A percentile compares a stretch with the other conserved stretches of the same genome.
Evolutionary conservation across 2,888 invertebrate genomes (phyloP).

Genomic region (Unio delphinus): DNA sequence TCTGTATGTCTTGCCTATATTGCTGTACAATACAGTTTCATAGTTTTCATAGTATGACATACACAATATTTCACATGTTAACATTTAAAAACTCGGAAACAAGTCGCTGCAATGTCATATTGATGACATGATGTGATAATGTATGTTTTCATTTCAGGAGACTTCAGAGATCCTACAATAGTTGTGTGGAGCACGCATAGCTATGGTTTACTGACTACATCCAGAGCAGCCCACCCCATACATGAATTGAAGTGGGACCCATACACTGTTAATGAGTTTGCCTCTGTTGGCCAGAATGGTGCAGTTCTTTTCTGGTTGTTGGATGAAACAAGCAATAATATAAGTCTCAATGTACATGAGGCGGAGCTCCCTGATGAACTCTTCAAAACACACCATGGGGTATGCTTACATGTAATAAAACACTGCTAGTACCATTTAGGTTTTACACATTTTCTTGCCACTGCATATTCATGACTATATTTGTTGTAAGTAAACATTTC

Average conservation of each 20-base stretch:
- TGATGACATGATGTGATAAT: not conserved
- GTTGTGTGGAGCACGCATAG: constrained; percentile 65
- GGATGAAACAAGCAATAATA: constrained; percentile 58
- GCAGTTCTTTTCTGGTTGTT: constrained; percentile 67
- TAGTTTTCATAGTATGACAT: too few species aligned
- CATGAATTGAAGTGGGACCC: constrained; percentile 68
- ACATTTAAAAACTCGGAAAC: not conserved
- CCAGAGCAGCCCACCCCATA: constrained; percentile 59
- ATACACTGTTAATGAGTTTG: constrained; percentile 67
- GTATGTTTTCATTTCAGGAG: constrained; percentile 48
- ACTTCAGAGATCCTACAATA: constrained; percentile 63
- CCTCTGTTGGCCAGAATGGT: constrained; percentile 63
- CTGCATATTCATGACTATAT: too few species aligned
- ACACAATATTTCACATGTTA: not conserved
- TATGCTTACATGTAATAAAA: constrained; percentile 8
- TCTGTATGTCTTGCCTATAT: too few species aligned
- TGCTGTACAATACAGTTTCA: too few species aligned
- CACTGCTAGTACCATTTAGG: too few species aligned
- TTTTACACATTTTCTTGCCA: too few species aligned
- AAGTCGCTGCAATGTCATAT: not conserved
- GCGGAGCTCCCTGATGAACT: constrained; percentile 66
- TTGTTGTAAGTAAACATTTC: too few species aligned
- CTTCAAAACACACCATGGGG: constrained; percentile 43
- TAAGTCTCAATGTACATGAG: constrained; percentile 64
- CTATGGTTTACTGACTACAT: constrained; percentile 56